A percentile compares a stretch with the other conserved stretches of the same genome.
Evolutionary conservation across 2,113 vertebrate species (phyloP).

Genomic region (Serinus canaria): DNA sequence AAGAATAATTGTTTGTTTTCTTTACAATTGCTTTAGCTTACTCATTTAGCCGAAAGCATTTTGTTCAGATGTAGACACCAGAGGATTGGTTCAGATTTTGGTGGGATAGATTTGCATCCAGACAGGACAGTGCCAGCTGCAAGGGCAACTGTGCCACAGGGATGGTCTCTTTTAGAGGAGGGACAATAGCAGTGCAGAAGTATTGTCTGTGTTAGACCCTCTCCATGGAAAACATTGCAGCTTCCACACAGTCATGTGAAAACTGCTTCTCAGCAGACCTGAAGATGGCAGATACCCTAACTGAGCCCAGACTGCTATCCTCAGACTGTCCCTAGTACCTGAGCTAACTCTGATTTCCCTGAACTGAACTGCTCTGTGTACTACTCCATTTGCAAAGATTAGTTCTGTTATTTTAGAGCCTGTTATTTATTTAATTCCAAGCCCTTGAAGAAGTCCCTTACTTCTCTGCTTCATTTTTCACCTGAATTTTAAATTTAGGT

Average conservation of each 20-base stretch:
- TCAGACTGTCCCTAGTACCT: neutral
- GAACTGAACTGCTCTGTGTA: neutral
- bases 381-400: neutral
- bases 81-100: conserved; percentile 6
- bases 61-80: neutral
- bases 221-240: neutral
- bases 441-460: neutral
- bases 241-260: neutral
- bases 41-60: neutral
- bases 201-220: neutral
- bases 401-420: neutral
- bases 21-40: conserved; percentile 37
- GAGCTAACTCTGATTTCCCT: neutral
- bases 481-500: neutral
- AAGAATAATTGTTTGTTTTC: conserved; percentile 54
- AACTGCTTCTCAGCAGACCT: neutral
- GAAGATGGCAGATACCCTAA: neutral
- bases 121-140: neutral
- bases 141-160: neutral
- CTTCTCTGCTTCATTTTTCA: neutral
- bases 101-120: neutral
- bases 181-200: neutral
- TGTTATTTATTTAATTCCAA: neutral
- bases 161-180: neutral
- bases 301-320: neutral